Evolutionary conservation across 2,888 invertebrate species (phyloP), one percentile per base, ranked within the genome.

Genomic region (Thumatha senex): DNA sequence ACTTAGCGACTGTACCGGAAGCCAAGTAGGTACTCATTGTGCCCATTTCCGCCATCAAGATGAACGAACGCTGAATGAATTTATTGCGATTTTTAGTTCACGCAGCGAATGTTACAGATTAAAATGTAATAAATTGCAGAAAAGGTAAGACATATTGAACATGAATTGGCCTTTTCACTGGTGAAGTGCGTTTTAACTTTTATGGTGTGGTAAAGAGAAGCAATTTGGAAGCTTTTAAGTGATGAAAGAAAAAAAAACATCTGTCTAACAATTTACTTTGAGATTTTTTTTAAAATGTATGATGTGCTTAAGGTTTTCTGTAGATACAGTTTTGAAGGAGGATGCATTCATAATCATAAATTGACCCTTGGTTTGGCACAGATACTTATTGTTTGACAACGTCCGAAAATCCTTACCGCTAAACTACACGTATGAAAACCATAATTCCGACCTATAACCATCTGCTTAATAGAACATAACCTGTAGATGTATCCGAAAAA

Each of bases 11-110:
- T 63, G 83, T 89, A 89, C 86, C 89, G 90, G 90, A 91, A 88
- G 76, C 49, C 66, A 54, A 65, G 80, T 76, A 76, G 79, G 80
- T 74, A 73, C 76, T 75, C 73, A 82, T 86, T 89, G 86, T 86
- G 76, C 71, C 74, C 76, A 71, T 88, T 88, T 90, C 90, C 89
- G 89, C 73, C 78, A 83, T 76, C 76, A 71, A 78, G 81, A 81
- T 77, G 78, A 86, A 84, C 82, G 66, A 58, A 61, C 40, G 18
- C 18, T 24, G 18, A 24, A 24, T 51, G 48, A 61, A 67, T 58
- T 63, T 53, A 53, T 47, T 40, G 58, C 56, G 56, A 59, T 24
- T 24, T 24, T 46, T 29, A 43, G 18, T 44, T 46, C 35, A 38
- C 46, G 24, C 31, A 48, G 35, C 39, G 40, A 18, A 39, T 40